Base-by-base conservation (phyloP, 2,888 invertebrate species). In the Drosophila mettleri region DNA sequence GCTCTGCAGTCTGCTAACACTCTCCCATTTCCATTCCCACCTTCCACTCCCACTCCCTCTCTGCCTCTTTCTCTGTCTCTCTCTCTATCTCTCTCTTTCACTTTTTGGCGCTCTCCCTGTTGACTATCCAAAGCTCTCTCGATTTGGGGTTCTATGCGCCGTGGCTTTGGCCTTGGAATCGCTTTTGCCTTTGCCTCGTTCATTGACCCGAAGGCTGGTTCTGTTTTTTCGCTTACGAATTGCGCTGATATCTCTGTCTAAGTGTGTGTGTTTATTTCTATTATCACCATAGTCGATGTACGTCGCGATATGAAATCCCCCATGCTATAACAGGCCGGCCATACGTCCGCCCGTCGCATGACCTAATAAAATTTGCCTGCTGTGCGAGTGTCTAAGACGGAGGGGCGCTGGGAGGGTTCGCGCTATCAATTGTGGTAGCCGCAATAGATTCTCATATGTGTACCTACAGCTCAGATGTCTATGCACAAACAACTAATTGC, bases 91-190 rank as follows among this genome's bases (percentile, higher is more conserved):
- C 33, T 31, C 36, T 38, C 24, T 51, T 45, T 29, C 33, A n/a
- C n/a, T n/a, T n/a, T n/a, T n/a, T n/a, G n/a, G n/a, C n/a, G n/a
- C 24, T 29, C 33, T 31, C 36, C 27, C 24, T 51, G 41, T 29
- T 29, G 45, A 38, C 43, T 58, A 45, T 54, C 45, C 39, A 46
- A 70, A 51, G 64, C 68, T 71, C 62, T 59, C 65, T 66, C 43
- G 58, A 39, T 51, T 64, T 69, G 57, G 48, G 60, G 71, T 61
- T 84, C 76, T 84, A 69, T 77, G 70, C 70, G 77, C 58, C 77
- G 68, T 82, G 89, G 88, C 89, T 90, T 89, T 91, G 91, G 90
- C 90, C 90, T 90, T 90, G 91, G 89, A 84, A 88, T 81, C 66
- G 89, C 76, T 86, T 78, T 73, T 80, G 82, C 75, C 69, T 74